Base-by-base conservation (phyloP, 2,113 vertebrate genomes). In the Notarius lentiginosus region DNA sequence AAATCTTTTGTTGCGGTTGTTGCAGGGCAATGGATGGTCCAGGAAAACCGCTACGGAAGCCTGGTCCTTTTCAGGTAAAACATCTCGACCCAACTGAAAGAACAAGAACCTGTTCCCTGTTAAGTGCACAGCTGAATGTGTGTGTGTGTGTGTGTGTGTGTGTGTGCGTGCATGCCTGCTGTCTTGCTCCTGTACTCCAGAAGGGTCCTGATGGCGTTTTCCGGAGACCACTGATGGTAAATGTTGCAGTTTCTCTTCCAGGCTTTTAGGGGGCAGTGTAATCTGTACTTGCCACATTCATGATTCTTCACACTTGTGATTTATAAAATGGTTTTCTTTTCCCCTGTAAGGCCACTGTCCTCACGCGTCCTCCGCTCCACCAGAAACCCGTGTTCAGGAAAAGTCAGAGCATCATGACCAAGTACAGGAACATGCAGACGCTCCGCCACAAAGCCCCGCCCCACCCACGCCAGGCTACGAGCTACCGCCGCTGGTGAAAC, bases 381-480 rank as follows among this genome's bases (percentile, higher is more conserved):
- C 94, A 95, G 89, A 95, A 93, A 58, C 94, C 94, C 1, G 91
- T 92, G 73, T 94, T 95, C 90, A 92, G 92, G 70, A 96, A 95
- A 91, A 95, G 94, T 89, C 88, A 94, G 79, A 94, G 86, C 51
- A 95, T 95, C 56, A 91, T 94, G 93, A 94, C 94, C 15, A 96
- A 96, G 84, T 95, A 96, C 88, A 94, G 94, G 85, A 94, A 92
- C 92, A 90, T 96, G 91, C 94, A 94, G 90, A 93, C 93, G 9
- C 88, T 94, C 91, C 94, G 94, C 11, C 93, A 95, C 86, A 93
- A 93, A 0, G 88, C 80, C 0, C 93, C 94, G 0, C 87, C 93
- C 88, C 91, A 91, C 72, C 90, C 51, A 89, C 89, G 94, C 90
- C 90, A 88, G 53, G 83, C 82, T 53, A 91, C 93, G 51, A 92